Evolutionary conservation across 2,113 vertebrate species (phyloP), one percentile per base, ranked within the genome.

Genomic region (Pleuronectes platessa): DNA sequence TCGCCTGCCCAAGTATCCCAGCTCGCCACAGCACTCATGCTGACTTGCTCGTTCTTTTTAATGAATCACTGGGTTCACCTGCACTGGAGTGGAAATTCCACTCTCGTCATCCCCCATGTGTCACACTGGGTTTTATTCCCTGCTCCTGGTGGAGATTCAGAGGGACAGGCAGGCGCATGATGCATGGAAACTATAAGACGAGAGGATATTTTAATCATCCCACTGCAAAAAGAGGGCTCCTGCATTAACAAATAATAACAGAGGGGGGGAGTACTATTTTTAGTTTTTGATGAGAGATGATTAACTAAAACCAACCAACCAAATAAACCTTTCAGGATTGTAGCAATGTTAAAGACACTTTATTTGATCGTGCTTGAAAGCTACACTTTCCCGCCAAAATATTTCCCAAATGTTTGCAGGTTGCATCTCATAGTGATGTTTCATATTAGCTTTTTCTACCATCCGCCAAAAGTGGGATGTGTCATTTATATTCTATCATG

Each of bases 31-130:
- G 73, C 60, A 10, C 80, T 88, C 78, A 81, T 89, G 89, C 89
- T 90, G 89, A 90, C 88, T 84, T 63, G 81, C 77, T 78, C 71
- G 42, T 87, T 90, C 86, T 81, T 71, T 86, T 86, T 84, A 90
- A 91, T 91, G 90, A 90, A 87, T 85, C 74, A 55, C 21, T 77
- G 86, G 74, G 61, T 83, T 86, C 86, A 83, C 81, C 84, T 82
- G 89, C 88, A 89, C 69, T 51, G 21, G 71, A 85, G 89, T 86
- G 86, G 84, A 92, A 91, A 92, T 90, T 90, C 85, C 78, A 86
- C 80, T 66, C 73, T 80, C 76, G 84, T 88, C 91, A 88, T 89
- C 87, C 84, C 88, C 86, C 86, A 49, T 83, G 86, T 89, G 88
- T 70, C 84, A 76, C 69, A 61, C 82, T 71, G 81, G 74, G 35